Evolutionary conservation across 2,797 vertebrate genomes (phyloP).

Genomic region (Nannoperca obscura): DNA sequence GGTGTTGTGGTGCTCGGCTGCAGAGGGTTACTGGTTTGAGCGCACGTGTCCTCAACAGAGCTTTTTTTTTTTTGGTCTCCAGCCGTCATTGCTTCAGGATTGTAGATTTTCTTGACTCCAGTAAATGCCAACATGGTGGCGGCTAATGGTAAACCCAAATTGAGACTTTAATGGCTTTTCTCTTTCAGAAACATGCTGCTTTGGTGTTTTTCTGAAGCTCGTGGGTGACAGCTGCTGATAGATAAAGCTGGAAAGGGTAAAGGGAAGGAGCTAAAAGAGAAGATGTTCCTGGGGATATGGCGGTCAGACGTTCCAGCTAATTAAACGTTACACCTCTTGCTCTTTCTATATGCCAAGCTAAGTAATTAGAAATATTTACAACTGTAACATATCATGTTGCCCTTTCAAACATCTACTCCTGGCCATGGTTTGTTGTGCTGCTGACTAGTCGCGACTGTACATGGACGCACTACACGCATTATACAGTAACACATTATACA

Average conservation of each 20-base stretch:
- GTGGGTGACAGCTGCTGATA: slow-evolving; percentile 7
- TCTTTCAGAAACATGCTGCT: background rate
- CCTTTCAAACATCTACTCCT: background rate
- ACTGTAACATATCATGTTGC: background rate
- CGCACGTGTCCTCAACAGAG: too few relatives aligned
- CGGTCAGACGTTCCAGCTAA: background rate
- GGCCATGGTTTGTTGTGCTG: background rate
- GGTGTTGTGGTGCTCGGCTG: too few relatives aligned
- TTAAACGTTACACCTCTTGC: background rate
- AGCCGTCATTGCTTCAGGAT: background rate
- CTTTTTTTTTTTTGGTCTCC: too few relatives aligned
- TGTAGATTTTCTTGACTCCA: background rate
- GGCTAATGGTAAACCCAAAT: background rate
- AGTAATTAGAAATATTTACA: background rate
- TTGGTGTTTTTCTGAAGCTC: background rate
- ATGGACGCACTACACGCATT: too few relatives aligned
- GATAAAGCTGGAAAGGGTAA: background rate
- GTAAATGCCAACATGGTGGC: slow-evolving; percentile 5
- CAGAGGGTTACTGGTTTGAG: too few relatives aligned
- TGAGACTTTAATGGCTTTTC: background rate
- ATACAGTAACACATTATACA: background rate
- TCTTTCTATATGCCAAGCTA: background rate
- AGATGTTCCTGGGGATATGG: background rate
- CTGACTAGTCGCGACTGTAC: background rate
- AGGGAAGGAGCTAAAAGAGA: background rate